Base-by-base conservation (phyloP, 2,888 invertebrate species). In the Drosophila maculinotata region DNA sequence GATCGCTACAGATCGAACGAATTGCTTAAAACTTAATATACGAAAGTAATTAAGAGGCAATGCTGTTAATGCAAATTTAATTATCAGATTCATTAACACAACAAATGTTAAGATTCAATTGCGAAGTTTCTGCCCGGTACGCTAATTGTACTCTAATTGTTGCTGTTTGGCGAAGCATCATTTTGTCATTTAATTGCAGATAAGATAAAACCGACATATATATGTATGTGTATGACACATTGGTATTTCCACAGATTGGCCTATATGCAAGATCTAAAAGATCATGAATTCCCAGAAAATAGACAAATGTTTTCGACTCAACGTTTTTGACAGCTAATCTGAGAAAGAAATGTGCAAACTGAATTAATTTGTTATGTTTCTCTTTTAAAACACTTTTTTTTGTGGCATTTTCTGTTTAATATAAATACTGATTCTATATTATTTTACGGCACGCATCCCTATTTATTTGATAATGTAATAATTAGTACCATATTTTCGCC, bases 141-240 rank as follows among this genome's bases (percentile, higher is more conserved):
- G 10, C 8, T 20, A 20, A 20, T 20, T 38, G 3, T 26, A 14
- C 25, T 12, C 23, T 8, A 23, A 5, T 17, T 17, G 14, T n/a
- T 3, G 14, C 10, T 28, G 7, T 49, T 38, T 14, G 12, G n/a
- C 42, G 3, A 17, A 17, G 26, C 47, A 42, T 36, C 20, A 25
- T 15, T 26, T 47, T 52, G 45, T 45, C 15, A 38, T 44, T 41
- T 14, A 12, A 49, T 41, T 57, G 28, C 20, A 65, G 75, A 75
- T 75, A 73, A 75, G 77, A 75, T 75, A 76, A 65, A 3, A 25
- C 15, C 23, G 1, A 23, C 7, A 14, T 5, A 9, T 1, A 26
- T 26, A 35, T 35, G 8, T 1, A 33, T 2, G 14, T 33, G 6
- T 41, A 6, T 42, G 28, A 39, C 26, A 17, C 39, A 35, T 42